phyloP scores from a whole-genome alignment of 2,888 invertebrate genomes.

The Stenurella melanura region DNA sequence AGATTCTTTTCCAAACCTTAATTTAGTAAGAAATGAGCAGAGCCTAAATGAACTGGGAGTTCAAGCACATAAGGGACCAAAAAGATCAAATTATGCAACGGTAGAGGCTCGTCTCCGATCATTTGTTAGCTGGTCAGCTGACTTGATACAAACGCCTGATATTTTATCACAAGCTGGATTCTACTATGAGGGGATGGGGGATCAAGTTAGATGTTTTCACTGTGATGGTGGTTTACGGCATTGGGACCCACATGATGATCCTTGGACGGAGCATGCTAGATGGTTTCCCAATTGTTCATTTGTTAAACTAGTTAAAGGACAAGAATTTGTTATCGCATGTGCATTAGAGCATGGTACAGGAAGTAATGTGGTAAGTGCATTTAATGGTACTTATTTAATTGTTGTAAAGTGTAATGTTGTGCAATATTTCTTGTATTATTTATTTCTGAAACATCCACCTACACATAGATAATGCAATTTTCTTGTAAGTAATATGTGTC shows the following conservation, averaged over 20 bases:
- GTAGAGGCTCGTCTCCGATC: constrained; percentile 82
- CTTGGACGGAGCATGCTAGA: constrained; percentile 95
- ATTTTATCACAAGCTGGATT: constrained; percentile 91
- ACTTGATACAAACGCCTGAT: constrained; percentile 84
- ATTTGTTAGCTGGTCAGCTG: constrained; percentile 85
- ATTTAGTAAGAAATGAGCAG: constrained; percentile 70
- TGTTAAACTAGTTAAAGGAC: constrained; percentile 87
- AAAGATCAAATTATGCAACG: constrained; percentile 81
- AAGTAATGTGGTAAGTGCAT: constrained; percentile 48
- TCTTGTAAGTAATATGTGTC: background rate
- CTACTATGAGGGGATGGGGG: constrained; percentile 85
- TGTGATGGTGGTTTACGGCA: constrained; percentile 94
- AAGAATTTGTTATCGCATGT: constrained; percentile 81
- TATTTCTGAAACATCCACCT: background rate
- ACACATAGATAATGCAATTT: background rate
- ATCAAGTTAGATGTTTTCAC: constrained; percentile 93
- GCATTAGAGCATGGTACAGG: constrained; percentile 64
- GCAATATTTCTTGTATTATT: background rate
- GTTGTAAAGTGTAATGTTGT: constrained; percentile 16
- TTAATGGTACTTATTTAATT: constrained; percentile 4
- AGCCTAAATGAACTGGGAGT: constrained; percentile 77
- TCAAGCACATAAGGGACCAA: constrained; percentile 77
- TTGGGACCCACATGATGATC: constrained; percentile 93
- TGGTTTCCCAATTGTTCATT: constrained; percentile 95
- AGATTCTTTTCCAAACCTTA: constrained; percentile 58